Conservation (phyloP, 2,113 vertebrate genomes). For the Podarcis raffonei region DNA sequence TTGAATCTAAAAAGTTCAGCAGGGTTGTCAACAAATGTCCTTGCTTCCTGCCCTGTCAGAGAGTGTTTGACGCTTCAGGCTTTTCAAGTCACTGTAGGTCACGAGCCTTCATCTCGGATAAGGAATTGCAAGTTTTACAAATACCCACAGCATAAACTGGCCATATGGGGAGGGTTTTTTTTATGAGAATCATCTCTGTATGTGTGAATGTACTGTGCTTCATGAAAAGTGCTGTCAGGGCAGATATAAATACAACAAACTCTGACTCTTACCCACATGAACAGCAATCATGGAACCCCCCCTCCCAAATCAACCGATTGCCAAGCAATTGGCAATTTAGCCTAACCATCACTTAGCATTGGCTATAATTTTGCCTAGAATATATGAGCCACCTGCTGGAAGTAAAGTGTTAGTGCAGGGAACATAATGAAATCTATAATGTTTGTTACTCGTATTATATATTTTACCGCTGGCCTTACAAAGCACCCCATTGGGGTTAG, state of each 20-base stretch:
- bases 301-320: neutral
- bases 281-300: neutral
- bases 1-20: neutral
- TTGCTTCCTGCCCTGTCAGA: neutral
- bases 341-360: neutral
- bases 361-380: neutral
- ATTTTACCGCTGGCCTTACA: neutral
- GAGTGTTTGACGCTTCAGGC: neutral
- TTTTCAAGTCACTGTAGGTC: neutral
- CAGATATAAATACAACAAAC: neutral
- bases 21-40: neutral
- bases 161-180: neutral
- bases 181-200: neutral
- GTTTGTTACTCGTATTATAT: neutral
- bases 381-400: neutral
- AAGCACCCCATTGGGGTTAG: too few relatives aligned
- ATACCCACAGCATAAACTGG: neutral
- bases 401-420: neutral
- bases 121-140: neutral
- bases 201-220: neutral
- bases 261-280: neutral
- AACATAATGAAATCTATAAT: neutral
- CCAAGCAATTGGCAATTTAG: neutral
- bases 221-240: neutral
- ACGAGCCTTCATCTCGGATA: neutral